Evolutionary conservation across 2,888 invertebrate species (phyloP).

Genomic region (Macrophya annulata): DNA sequence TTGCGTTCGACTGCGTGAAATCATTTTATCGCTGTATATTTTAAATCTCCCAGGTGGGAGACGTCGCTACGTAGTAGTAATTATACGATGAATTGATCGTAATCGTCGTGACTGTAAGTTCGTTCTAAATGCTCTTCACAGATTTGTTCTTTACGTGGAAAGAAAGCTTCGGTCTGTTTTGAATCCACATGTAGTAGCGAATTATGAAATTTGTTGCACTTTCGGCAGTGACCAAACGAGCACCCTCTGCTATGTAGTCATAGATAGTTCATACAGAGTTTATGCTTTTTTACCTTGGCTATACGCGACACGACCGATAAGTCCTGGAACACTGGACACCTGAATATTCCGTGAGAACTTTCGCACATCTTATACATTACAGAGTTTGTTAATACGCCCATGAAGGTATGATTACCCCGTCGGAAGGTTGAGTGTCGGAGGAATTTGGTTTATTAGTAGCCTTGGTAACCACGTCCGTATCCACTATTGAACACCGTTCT

Average conservation of each 20-base stretch:
- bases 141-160: slow-evolving; percentile 56
- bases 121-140: slow-evolving; percentile 63
- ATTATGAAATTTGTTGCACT: slow-evolving; percentile 12
- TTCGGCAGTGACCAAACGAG: slow-evolving; percentile 24
- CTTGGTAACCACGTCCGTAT: slow-evolving; percentile 29
- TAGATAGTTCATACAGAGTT: slow-evolving; percentile 25
- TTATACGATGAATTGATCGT: slow-evolving; percentile 61
- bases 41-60: slow-evolving; percentile 52
- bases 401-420: neutral
- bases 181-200: slow-evolving; percentile 2
- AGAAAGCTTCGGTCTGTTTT: neutral
- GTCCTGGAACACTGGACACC: slow-evolving; percentile 17
- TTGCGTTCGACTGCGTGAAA: slow-evolving; percentile 62
- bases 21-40: slow-evolving; percentile 52
- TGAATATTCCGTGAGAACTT: neutral
- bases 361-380: neutral
- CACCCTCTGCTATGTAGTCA: slow-evolving; percentile 1
- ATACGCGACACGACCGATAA: neutral
- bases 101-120: slow-evolving; percentile 48
- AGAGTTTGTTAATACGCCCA: neutral
- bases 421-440: neutral
- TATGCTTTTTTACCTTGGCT: neutral
- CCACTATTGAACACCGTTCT: slow-evolving; percentile 54
- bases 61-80: slow-evolving; percentile 60
- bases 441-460: neutral